Base-by-base conservation (phyloP, 2,888 invertebrate genomes). In the Sesamia inferens region DNA sequence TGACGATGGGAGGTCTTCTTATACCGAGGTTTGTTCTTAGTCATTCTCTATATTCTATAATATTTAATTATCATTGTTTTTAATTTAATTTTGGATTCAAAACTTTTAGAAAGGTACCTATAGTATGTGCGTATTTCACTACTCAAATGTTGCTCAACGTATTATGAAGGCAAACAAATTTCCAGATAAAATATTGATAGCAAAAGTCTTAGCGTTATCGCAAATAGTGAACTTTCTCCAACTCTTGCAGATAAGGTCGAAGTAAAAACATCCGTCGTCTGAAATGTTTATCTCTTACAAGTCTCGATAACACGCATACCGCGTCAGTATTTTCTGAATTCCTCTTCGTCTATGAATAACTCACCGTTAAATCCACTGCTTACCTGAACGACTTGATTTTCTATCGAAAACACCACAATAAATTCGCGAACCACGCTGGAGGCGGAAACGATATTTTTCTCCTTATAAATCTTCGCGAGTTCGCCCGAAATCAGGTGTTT, bases 291-390 rank as follows among this genome's bases (percentile, higher is more conserved):
- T 83, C 73, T 73, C n/a, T 61, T 57, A 63, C 63, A 68, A 76
- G 54, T 63, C 65, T 39, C 57, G 74, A 70, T 75, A 69, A 61
- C 64, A 24, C 24, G 54, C 69, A 78, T 59, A 68, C 67, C 58
- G 44, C 62, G n/a, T 48, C 51, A 78, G 68, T 69, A 71, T 76
- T 76, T 76, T 71, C 75, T 77, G 76, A 61, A 79, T 59, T 72
- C 75, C 76, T 73, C 62, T 79, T 63, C 76, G 44, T 44, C 71
- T 84, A 76, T 80, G 79, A 82, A 73, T 83, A 83, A 76, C 66
- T 10, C 10, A 57, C 57, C 44, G 55, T 66, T 57, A 68, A 79
- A 81, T 62, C 51, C 73, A 66, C 71, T 84, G 84, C 78, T 81
- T 81, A 81, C 82, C 82, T 81, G 72, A 77, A 74, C 55, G 47